Percentiles rank a stretch among this genome's conserved stretches.
These are phyloP conservation scores for Nerophis lumbriciformis DNA, from an alignment of 2,113 vertebrate genomes.

Conservation along the genomic window DNA sequence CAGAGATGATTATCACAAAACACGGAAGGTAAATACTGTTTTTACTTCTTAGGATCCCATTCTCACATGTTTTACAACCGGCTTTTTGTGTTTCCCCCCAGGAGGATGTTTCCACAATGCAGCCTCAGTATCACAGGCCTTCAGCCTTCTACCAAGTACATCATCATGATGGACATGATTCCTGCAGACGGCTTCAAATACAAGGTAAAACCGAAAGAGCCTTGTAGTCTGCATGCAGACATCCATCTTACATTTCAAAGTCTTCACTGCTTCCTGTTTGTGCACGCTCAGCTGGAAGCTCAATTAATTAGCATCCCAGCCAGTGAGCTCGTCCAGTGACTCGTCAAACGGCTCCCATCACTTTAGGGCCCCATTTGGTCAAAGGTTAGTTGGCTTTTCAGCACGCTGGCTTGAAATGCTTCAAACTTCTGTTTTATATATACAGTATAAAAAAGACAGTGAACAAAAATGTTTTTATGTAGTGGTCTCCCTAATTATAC, in stretches of 20 bases:
- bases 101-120: conserved; percentile 83
- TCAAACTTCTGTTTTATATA: too few relatives aligned
- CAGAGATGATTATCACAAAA: conserved; percentile 86
- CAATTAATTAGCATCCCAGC: conserved; percentile 64
- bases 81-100: conserved; percentile 26
- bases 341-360: conserved; percentile 14
- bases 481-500: too few relatives aligned
- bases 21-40: conserved; percentile 71
- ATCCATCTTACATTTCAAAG: conserved; percentile 65
- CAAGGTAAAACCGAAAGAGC: conserved; percentile 62
- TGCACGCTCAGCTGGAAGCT: conserved; percentile 56
- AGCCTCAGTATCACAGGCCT: conserved; percentile 76
- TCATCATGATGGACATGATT: conserved; percentile 78
- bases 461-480: too few relatives aligned
- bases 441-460: too few relatives aligned
- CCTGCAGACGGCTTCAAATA: conserved; percentile 78
- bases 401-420: conserved; percentile 5
- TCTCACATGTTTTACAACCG: neutral
- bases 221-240: conserved; percentile 45
- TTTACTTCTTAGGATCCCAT: neutral
- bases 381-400: neutral
- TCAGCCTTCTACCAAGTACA: conserved; percentile 74
- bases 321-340: conserved; percentile 59
- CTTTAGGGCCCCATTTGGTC: conserved; percentile 48
- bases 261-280: conserved; percentile 66